Evolutionary conservation across 1,140 invertebrate genomes (phyloP).

Genomic region (Drosophila nannoptera): DNA sequence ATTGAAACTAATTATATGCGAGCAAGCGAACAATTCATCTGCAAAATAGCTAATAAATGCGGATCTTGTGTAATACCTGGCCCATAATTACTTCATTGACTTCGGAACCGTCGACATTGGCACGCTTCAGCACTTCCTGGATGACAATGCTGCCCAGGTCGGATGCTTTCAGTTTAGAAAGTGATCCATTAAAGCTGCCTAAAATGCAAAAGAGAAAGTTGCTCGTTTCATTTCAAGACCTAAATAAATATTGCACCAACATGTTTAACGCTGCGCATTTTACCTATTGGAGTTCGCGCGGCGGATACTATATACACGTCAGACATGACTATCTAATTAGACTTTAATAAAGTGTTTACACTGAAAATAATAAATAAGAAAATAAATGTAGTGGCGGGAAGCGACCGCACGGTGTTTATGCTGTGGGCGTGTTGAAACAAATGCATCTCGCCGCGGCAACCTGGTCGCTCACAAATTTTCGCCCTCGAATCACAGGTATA

Average conservation of each 20-base stretch:
- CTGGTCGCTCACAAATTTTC: slow-evolving; percentile 10
- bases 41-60: slow-evolving; percentile 6
- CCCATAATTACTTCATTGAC: slow-evolving; percentile 93
- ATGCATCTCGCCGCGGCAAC: slow-evolving; percentile 17
- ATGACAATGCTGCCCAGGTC: slow-evolving; percentile 89
- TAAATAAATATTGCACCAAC: slow-evolving; percentile 30
- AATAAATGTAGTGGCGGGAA: slow-evolving; percentile 5
- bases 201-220: slow-evolving; percentile 64
- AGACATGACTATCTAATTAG: slow-evolving; percentile 38
- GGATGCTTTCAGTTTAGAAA: slow-evolving; percentile 85
- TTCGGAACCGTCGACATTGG: slow-evolving; percentile 83
- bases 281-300: slow-evolving; percentile 79
- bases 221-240: not conserved
- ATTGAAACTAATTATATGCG: slow-evolving; percentile 22
- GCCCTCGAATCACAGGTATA: slow-evolving; percentile 8
- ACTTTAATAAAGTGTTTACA: slow-evolving; percentile 24
- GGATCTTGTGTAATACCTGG: slow-evolving; percentile 82
- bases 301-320: slow-evolving; percentile 79
- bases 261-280: slow-evolving; percentile 4
- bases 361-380: slow-evolving; percentile 20
- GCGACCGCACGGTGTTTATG: not conserved
- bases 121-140: slow-evolving; percentile 84
- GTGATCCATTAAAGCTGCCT: slow-evolving; percentile 85
- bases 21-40: slow-evolving; percentile 5
- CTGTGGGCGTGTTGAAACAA: slow-evolving; percentile 29